A percentile compares a stretch with the other conserved stretches of the same genome.
These are phyloP conservation scores for Gymnothorax javanicus DNA, from an alignment of 2,797 vertebrate genomes.

Conservation along the genomic window DNA sequence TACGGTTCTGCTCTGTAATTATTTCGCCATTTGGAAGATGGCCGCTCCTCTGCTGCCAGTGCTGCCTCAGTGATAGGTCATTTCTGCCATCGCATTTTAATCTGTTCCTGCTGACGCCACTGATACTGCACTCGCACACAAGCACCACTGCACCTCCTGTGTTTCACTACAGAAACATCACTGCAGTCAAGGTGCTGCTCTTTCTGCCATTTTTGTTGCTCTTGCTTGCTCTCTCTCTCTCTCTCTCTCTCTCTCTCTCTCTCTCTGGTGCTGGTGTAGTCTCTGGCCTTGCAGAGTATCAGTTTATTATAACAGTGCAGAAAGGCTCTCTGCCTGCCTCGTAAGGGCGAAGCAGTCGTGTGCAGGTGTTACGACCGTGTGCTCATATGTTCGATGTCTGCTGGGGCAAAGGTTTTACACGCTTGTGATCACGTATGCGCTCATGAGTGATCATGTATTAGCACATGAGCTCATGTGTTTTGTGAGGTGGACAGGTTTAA, in stretches of 20 bases:
- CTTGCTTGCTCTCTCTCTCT: not conserved
- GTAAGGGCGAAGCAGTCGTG: not conserved
- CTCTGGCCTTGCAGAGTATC: too few relatives aligned
- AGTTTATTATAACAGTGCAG: not conserved
- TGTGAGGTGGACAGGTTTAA: too few relatives aligned
- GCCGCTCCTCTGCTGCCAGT: not conserved
- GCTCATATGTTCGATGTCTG: too few relatives aligned
- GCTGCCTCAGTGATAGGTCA: not conserved
- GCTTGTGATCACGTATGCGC: too few relatives aligned
- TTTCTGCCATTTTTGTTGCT: not conserved
- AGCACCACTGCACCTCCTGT: not conserved
- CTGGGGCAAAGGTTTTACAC: too few relatives aligned
- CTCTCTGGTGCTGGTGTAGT: not conserved
- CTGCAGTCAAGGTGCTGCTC: not conserved
- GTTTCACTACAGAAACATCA: not conserved
- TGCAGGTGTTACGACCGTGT: too few relatives aligned
- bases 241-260: not conserved
- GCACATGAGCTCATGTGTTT: too few relatives aligned
- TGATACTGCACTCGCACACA: not conserved
- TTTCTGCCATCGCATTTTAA: conserved; percentile 22
- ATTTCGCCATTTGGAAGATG: not conserved
- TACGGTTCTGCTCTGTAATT: not conserved
- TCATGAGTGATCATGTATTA: too few relatives aligned
- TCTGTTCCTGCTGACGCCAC: not conserved
- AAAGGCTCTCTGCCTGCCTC: not conserved